Conservation (phyloP, 2,888 invertebrate species). For the Drosophila putrida region DNA sequence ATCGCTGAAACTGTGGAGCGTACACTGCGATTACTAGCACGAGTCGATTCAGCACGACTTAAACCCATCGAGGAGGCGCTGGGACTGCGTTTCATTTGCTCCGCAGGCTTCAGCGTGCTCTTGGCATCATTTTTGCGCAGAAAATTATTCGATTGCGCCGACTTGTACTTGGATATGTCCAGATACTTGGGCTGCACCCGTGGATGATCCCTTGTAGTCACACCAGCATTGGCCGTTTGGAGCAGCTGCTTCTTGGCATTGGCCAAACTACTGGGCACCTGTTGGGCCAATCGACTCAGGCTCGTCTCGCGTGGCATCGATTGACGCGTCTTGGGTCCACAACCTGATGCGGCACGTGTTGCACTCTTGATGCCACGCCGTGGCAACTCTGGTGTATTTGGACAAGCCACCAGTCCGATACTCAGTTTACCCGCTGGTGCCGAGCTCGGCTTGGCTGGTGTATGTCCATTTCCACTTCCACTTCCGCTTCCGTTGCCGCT, state of each 20-base stretch:
- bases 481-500: conserved; percentile 20
- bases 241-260: conserved; percentile 85
- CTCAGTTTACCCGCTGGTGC: conserved; percentile 69
- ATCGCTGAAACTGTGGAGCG: conserved; percentile 82
- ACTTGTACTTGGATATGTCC: conserved; percentile 89
- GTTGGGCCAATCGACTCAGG: conserved; percentile 84
- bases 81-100: conserved; percentile 84
- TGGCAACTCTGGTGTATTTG: conserved; percentile 87
- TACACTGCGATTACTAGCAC: conserved; percentile 84
- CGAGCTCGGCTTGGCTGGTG: conserved; percentile 83
- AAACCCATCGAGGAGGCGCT: conserved; percentile 84
- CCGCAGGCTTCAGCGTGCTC: conserved; percentile 83
- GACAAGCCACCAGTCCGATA: conserved; percentile 85
- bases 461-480: conserved; percentile 29
- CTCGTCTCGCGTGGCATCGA: conserved; percentile 85
- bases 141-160: conserved; percentile 86
- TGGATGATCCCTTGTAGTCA: conserved; percentile 44
- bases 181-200: conserved; percentile 86
- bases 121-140: conserved; percentile 87
- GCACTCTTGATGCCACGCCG: conserved; percentile 83
- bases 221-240: conserved; percentile 80
- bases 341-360: conserved; percentile 62
- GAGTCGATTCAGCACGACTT: conserved; percentile 81
- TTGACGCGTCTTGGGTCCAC: conserved; percentile 75
- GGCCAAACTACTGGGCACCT: conserved; percentile 84